Conservation (phyloP, 2,113 vertebrate species). For the Helogale parvula region DNA sequence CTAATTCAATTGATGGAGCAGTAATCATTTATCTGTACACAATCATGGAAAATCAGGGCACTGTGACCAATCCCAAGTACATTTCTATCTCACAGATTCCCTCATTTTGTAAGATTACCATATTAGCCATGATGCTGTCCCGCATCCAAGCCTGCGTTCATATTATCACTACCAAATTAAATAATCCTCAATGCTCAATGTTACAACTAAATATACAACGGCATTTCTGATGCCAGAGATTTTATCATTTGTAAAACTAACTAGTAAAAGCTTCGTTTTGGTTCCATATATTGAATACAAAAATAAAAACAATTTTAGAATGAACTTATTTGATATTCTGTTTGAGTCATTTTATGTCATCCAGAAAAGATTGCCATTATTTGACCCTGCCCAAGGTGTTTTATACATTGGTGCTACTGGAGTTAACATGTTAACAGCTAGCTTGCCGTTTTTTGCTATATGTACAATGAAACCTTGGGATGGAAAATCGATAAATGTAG, state of each 20-base stretch:
- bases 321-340: neutral
- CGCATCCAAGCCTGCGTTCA: neutral
- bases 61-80: neutral
- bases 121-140: neutral
- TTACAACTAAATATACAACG: neutral
- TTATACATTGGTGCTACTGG: neutral
- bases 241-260: neutral
- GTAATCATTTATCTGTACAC: neutral
- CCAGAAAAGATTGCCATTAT: neutral
- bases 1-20: neutral
- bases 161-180: neutral
- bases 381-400: neutral
- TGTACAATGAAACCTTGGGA: neutral
- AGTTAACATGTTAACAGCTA: neutral
- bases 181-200: neutral
- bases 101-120: neutral
- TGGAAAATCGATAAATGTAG: neutral
- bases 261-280: neutral
- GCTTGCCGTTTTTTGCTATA: neutral
- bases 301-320: neutral
- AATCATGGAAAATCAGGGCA: neutral
- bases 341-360: neutral
- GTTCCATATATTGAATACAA: neutral
- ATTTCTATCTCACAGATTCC: neutral
- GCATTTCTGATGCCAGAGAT: neutral